These are phyloP conservation scores for Ephydatia muelleri DNA, from an alignment of 37 sponge, comb jelly and placozoan species.

Conservation along the genomic window DNA sequence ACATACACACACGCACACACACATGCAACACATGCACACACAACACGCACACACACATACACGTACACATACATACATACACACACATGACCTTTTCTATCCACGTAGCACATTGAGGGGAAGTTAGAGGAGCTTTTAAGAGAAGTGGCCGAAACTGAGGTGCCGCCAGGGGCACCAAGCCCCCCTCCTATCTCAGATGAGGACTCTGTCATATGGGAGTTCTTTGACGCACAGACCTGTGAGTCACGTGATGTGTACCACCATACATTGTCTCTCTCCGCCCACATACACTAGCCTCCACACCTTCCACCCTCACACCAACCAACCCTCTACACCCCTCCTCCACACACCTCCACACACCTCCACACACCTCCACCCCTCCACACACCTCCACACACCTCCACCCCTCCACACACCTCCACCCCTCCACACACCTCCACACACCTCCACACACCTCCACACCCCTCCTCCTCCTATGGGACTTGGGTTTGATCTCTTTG, in stretches of 20 bases:
- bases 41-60: no score
- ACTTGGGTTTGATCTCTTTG: not conserved
- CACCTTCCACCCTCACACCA: not conserved
- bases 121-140: slow-evolving; percentile 71
- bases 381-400: not conserved
- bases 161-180: slow-evolving; percentile 67
- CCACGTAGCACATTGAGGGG: slow-evolving; percentile 67
- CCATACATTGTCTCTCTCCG: no score
- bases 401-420: not conserved
- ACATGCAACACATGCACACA: no score
- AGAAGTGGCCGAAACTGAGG: slow-evolving; percentile 73
- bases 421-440: not conserved
- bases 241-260: not conserved
- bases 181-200: slow-evolving; percentile 35
- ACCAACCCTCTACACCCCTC: no score
- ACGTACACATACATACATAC: not conserved
- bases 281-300: no score
- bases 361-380: slow-evolving; percentile 24
- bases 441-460: not conserved
- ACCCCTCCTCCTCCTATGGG: not conserved
- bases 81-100: not conserved
- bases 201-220: not conserved
- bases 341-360: not conserved
- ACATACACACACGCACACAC: not conserved
- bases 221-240: not conserved